Percentiles rank a stretch among this genome's conserved stretches.
Conservation (phyloP, 2,797 vertebrate genomes). For the Syngnathus acus region DNA sequence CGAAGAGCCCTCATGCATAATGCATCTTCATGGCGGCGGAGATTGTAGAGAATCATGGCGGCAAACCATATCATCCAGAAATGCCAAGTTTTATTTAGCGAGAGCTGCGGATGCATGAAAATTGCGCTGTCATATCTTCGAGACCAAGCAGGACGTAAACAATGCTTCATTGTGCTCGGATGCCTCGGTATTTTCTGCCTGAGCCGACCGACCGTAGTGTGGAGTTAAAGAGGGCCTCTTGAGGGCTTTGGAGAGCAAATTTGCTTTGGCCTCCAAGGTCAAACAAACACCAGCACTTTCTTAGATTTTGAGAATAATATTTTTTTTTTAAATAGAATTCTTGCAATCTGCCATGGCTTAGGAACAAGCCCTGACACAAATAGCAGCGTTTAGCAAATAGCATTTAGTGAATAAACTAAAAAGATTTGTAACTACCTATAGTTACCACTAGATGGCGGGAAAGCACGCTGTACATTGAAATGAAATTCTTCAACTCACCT, state of each 20-base stretch:
- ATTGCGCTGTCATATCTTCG: constrained; percentile 19
- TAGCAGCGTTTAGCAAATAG: background rate
- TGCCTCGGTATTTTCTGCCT: background rate
- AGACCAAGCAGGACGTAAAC: constrained; percentile 18
- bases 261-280: background rate
- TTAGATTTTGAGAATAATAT: background rate
- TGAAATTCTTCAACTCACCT: background rate
- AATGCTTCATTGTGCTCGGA: constrained; percentile 9
- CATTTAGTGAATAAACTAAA: background rate
- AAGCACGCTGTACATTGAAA: background rate
- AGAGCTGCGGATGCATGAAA: constrained; percentile 16
- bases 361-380: background rate
- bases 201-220: background rate
- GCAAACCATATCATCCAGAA: constrained; percentile 35
- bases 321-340: no score
- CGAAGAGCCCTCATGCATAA: constrained; percentile 37
- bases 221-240: constrained; percentile 5
- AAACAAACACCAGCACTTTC: background rate
- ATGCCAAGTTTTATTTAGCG: constrained; percentile 30
- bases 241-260: background rate
- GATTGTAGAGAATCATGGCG: constrained; percentile 22
- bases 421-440: background rate
- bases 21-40: constrained; percentile 26
- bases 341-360: background rate
- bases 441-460: no score